These are phyloP conservation scores for Drosophila mimetica DNA, from an alignment of 2,888 invertebrate species.

Conservation along the genomic window DNA sequence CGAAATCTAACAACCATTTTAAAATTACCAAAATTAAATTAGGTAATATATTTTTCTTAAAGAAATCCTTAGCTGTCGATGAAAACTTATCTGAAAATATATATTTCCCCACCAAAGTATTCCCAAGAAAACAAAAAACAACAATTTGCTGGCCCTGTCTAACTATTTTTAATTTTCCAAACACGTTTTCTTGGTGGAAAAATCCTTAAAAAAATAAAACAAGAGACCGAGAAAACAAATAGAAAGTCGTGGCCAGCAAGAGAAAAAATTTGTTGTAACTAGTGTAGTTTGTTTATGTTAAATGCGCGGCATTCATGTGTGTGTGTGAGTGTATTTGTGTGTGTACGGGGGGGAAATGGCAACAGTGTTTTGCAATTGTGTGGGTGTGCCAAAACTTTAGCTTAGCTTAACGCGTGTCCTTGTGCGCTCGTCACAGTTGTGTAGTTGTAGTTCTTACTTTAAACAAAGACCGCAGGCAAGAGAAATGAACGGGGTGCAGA, in stretches of 20 bases:
- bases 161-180: constrained; percentile 61
- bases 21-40: neutral
- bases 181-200: constrained; percentile 53
- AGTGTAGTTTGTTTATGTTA: constrained; percentile 72
- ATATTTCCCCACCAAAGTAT: neutral
- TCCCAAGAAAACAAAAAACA: neutral
- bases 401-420: constrained; percentile 62
- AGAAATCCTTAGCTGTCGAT: neutral
- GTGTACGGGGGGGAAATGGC: constrained; percentile 15
- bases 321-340: constrained; percentile 23
- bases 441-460: constrained; percentile 34
- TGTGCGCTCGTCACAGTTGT: constrained; percentile 39
- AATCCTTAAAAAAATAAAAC: constrained; percentile 21
- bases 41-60: neutral
- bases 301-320: constrained; percentile 36
- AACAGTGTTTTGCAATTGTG: constrained; percentile 32
- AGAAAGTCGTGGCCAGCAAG: constrained; percentile 38
- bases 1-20: too few relatives aligned
- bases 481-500: constrained; percentile 25
- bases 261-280: constrained; percentile 38
- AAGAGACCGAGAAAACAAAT: constrained; percentile 33
- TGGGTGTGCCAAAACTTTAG: constrained; percentile 65
- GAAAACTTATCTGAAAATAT: neutral
- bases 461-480: constrained; percentile 61
- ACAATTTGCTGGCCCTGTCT: neutral